Conservation (phyloP, 1,140 invertebrate genomes). For the Oedothorax gibbosus region DNA sequence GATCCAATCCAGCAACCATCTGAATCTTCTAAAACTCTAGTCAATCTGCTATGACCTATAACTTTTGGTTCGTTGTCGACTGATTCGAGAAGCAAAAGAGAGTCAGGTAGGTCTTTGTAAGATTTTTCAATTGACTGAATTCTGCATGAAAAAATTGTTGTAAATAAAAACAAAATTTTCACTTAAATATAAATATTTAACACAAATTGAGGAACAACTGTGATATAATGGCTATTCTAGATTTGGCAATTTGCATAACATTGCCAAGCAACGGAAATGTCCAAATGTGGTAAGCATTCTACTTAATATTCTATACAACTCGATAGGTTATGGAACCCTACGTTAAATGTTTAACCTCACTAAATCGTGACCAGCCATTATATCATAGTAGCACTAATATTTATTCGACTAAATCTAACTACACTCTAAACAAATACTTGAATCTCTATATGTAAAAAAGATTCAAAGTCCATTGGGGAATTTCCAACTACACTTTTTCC, state of each 20-base stretch:
- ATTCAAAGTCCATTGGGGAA: too few relatives aligned
- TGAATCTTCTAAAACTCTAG: constrained; percentile 45
- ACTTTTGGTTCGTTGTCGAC: neutral
- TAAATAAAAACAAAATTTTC: neutral
- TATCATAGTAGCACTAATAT: neutral
- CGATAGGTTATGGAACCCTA: too few relatives aligned
- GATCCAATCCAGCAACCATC: constrained; percentile 51
- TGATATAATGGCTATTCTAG: neutral
- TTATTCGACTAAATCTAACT: too few relatives aligned
- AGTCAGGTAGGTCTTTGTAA: constrained; percentile 45
- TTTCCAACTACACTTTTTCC: too few relatives aligned
- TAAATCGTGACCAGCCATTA: neutral
- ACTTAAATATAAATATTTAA: neutral
- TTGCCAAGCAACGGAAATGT: neutral
- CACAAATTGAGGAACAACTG: neutral
- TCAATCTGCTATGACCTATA: constrained; percentile 46
- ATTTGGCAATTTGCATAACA: neutral
- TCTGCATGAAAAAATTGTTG: neutral
- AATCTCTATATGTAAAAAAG: too few relatives aligned
- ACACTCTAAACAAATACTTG: too few relatives aligned
- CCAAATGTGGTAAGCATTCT: neutral
- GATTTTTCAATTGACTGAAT: constrained; percentile 38
- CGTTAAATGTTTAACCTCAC: too few relatives aligned
- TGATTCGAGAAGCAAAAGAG: constrained; percentile 32
- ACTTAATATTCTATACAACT: neutral